Evolutionary conservation across 1,140 invertebrate species (phyloP).

Genomic region (Tetranychus urticae): DNA sequence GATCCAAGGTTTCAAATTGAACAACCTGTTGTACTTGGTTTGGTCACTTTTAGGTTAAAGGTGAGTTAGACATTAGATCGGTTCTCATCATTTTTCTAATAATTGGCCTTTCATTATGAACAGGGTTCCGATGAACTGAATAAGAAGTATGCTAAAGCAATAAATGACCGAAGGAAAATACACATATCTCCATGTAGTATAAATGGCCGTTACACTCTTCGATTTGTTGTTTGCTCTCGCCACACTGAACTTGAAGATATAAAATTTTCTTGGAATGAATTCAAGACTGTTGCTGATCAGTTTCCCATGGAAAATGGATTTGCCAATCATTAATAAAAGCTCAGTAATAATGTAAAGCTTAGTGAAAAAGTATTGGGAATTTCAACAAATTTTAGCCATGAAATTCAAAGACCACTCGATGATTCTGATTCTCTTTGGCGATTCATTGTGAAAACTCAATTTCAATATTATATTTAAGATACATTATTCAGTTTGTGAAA

Average conservation of each 20-base stretch:
- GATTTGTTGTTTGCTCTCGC: slow-evolving; percentile 82
- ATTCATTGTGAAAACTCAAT: no score
- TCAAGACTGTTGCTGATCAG: no score
- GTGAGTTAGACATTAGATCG: slow-evolving; percentile 26
- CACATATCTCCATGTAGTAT: slow-evolving; percentile 86
- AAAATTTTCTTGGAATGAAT: not conserved
- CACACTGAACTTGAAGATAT: slow-evolving; percentile 69
- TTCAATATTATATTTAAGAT: no score
- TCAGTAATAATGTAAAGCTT: no score
- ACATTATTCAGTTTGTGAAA: no score
- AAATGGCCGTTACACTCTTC: slow-evolving; percentile 54
- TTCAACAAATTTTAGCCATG: no score
- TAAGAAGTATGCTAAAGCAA: slow-evolving; percentile 69
- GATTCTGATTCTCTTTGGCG: no score
- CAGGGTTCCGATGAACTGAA: slow-evolving; percentile 63
- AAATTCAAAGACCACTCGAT: no score
- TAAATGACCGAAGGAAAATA: slow-evolving; percentile 84
- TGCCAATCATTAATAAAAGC: no score
- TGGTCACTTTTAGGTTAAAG: slow-evolving; percentile 40
- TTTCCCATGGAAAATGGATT: no score
- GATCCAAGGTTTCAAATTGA: slow-evolving; percentile 81
- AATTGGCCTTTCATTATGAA: not conserved
- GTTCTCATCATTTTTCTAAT: not conserved
- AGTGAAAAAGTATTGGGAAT: no score
- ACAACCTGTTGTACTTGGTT: slow-evolving; percentile 50